Conservation (phyloP, 53 echinoderm and acorn worm species). For the Hippasteria phrygiana region DNA sequence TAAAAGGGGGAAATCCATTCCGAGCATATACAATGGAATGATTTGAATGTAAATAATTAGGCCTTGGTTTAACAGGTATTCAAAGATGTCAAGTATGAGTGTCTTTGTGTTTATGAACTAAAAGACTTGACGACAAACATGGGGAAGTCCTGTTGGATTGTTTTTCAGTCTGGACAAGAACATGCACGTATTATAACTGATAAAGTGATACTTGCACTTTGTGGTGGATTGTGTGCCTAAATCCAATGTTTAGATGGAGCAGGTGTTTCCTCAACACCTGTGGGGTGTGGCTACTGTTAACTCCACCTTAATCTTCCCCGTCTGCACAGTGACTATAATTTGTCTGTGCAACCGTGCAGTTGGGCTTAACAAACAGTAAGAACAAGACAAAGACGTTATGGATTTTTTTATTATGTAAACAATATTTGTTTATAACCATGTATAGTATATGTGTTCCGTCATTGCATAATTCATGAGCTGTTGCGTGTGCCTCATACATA, state of each 20-base stretch:
- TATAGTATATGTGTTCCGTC: background rate
- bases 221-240: too few relatives aligned
- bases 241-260: too few relatives aligned
- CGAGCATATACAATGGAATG: background rate
- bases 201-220: too few relatives aligned
- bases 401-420: background rate
- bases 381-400: background rate
- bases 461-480: background rate
- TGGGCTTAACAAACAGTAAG: slow-evolving; percentile 34
- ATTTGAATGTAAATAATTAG: background rate
- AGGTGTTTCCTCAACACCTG: background rate
- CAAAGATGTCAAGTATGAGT: background rate
- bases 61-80: background rate
- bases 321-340: background rate
- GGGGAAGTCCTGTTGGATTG: background rate
- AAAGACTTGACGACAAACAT: background rate
- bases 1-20: background rate
- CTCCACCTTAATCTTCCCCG: too few relatives aligned
- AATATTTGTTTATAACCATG: background rate
- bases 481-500: background rate
- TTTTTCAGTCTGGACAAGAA: too few relatives aligned
- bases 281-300: too few relatives aligned
- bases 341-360: slow-evolving; percentile 18
- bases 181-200: too few relatives aligned
- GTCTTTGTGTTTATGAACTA: too few relatives aligned